A percentile compares a stretch with the other conserved stretches of the same genome.
Conservation (phyloP, 2,113 vertebrate species). For the Cyphomyrus discorhynchus region DNA sequence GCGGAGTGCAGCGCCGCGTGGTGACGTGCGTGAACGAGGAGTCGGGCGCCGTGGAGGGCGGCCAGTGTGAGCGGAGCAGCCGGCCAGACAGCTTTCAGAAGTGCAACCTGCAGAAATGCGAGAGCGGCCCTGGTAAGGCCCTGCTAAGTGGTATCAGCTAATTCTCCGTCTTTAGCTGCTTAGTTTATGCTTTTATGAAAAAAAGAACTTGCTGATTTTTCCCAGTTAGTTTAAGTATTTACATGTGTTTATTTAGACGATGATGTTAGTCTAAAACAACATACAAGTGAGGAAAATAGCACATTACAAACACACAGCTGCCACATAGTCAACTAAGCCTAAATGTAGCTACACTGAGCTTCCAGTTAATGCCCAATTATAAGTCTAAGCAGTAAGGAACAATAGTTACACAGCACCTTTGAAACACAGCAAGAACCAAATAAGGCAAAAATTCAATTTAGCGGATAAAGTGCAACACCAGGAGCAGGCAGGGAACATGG, state of each 20-base stretch:
- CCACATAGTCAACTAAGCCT: not conserved
- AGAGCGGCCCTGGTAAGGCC: conserved; percentile 41
- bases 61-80: conserved; percentile 48
- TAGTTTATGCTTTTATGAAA: not conserved
- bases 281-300: too few relatives aligned
- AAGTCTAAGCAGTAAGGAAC: not conserved
- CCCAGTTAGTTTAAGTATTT: not conserved
- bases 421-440: not conserved
- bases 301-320: not conserved
- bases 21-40: conserved; percentile 47
- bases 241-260: not conserved
- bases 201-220: not conserved
- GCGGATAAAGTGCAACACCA: not conserved
- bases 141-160: too few relatives aligned
- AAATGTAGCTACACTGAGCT: not conserved
- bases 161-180: not conserved
- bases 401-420: not conserved
- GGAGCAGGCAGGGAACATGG: not conserved
- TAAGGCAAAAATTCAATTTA: not conserved
- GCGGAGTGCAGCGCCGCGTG: conserved; percentile 51
- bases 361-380: not conserved
- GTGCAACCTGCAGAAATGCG: conserved; percentile 57
- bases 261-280: not conserved
- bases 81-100: conserved; percentile 53
- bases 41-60: conserved; percentile 41